Base-by-base conservation (phyloP, 2,113 vertebrate species). In the Empidonax alnorum region DNA sequence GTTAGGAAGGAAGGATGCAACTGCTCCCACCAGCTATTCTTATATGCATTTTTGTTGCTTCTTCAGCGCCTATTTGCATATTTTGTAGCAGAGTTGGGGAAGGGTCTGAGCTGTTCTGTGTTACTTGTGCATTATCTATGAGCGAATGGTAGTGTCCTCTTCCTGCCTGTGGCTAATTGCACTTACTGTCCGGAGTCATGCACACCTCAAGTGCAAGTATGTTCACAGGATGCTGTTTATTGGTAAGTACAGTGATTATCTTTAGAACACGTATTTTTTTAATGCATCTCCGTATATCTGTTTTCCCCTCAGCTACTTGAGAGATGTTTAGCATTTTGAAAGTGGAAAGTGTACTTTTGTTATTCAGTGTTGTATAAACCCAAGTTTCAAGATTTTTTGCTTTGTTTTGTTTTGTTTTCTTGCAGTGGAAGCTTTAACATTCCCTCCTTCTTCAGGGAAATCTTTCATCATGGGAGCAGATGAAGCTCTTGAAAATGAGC, bases 391-490 rank as follows among this genome's bases (percentile, higher is more conserved):
- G n/a, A 76, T 72, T 41, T 41, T 41, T 82, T 58, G 41, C 67
- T 47, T 65, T 82, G 83, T 59, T 83, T 94, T 53, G 59, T 82
- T 88, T 93, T 63, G 79, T 81, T 93, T 71, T 91, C 75, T 92
- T 95, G 87, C 95, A 99, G 99, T 99, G 84, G 99, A 99, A 97
- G 99, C 99, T 27, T 94, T 99, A 97, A 99, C 99, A 17, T 99
- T 99, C 97, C 99, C 99, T 53, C 99, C 99, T 28, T 99, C 99
- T 93, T 98, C 99, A 80, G 99, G 99, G 74, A 99, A 99, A 83
- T 98, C 99, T 7, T 99, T 99, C 95, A 99, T 99, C 83, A 99
- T 99, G 98, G 98, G 99, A 94, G 49, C 98, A 42, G 99, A 99
- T 81, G 99, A 99, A 97, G 98, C 98, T 81, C 98, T 99, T 97